Base-by-base conservation (phyloP, 2,797 vertebrate species). In the Pelobates cultripes region DNA sequence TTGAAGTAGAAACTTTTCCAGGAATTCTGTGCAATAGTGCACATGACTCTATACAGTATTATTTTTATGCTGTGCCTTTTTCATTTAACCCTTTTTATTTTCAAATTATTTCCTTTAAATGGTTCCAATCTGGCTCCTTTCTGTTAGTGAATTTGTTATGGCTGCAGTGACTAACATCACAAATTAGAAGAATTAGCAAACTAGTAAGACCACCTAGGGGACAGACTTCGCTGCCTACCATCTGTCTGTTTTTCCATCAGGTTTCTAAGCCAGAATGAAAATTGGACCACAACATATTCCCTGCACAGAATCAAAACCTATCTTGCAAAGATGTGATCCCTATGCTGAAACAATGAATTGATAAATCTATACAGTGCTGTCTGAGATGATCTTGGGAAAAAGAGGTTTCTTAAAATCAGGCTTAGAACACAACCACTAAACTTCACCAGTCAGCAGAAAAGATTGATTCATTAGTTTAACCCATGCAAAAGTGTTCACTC, bases 181-280 rank as follows among this genome's bases (percentile, higher is more conserved):
- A 8, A 74, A 77, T 73, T 28, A 47, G 45, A 83, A 73, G 2
- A 40, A 85, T 55, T 66, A 86, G 41, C 9, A 69, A 55, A 70
- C 9, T 63, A 80, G 79, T 5, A 80, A 40, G 0, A n/a, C 77
- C 75, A 12, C 1, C 82, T 85, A 51, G 17, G 74, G 3, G 6
- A 78, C 42, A 66, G 76, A 81, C 13, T 13, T 51, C 55, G 0
- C 3, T 42, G 75, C 84, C 51, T 85, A 15, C 41, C 3, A 85
- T 87, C 85, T 75, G 77, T 10, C 79, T 64, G 7, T 0, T 70
- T 78, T 78, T 78, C 87, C 84, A 70, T 45, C 75, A 4, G 40
- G 2, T 77, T 84, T 85, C 61, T n/a, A 66, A 85, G 70, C 51
- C 73, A 70, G 70, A 73, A 47, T 6, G 83, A 79, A 43, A 15